Percentiles rank a stretch among this genome's conserved stretches.
Conservation (phyloP, 1,140 invertebrate genomes). For the Papilio polyxenes region DNA sequence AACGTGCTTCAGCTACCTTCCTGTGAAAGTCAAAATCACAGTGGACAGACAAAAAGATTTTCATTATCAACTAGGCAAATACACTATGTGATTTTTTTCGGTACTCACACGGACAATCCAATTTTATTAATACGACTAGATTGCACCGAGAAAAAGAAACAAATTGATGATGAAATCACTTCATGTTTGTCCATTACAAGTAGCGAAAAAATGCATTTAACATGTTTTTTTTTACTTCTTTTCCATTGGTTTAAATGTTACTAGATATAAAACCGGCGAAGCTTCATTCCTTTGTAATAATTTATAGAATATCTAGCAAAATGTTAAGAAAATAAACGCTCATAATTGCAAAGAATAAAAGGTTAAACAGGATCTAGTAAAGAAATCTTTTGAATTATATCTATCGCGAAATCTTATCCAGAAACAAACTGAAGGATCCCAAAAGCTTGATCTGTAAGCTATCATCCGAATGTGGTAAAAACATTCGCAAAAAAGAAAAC, state of each 20-base stretch:
- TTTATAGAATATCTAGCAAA: constrained; percentile 7
- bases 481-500: constrained; percentile 73
- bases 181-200: background rate
- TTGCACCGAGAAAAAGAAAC: background rate
- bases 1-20: no score
- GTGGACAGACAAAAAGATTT: no score
- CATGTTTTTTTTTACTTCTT: constrained; percentile 1
- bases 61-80: no score
- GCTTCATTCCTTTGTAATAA: constrained; percentile 27
- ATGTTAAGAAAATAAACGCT: constrained; percentile 1
- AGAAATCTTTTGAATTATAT: background rate
- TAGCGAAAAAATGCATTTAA: constrained; percentile 4
- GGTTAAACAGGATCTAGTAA: background rate
- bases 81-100: no score
- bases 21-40: no score
- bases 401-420: constrained; percentile 19
- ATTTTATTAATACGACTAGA: background rate
- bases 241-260: constrained; percentile 23
- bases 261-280: background rate
- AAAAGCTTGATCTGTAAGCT: constrained; percentile 48
- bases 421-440: background rate
- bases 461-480: constrained; percentile 59
- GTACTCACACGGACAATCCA: no score
- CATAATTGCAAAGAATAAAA: constrained; percentile 15
- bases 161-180: background rate